These are phyloP conservation scores for Drosophila neutralis DNA, from an alignment of 2,888 invertebrate species.

Conservation along the genomic window DNA sequence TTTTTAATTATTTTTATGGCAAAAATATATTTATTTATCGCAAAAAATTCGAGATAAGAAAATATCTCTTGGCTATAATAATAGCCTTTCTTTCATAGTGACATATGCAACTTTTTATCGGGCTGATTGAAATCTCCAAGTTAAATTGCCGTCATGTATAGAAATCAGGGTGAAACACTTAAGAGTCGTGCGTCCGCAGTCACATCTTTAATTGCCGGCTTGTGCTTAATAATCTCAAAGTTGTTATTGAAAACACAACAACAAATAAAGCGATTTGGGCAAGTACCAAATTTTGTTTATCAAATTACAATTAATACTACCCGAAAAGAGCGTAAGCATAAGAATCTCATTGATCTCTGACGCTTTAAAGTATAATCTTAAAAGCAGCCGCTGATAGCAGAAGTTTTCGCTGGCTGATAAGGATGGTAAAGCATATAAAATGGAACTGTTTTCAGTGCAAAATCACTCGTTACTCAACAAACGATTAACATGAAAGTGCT, in stretches of 20 bases:
- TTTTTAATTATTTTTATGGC: neutral
- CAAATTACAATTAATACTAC: neutral
- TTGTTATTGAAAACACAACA: constrained; percentile 6
- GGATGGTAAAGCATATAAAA: constrained; percentile 28
- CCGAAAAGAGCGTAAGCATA: neutral
- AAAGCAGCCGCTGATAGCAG: constrained; percentile 16
- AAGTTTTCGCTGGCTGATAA: constrained; percentile 5
- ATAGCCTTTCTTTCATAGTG: neutral
- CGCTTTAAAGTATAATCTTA: neutral
- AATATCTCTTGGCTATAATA: neutral
- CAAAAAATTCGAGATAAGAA: neutral
- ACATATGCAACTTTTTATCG: neutral
- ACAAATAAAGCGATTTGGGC: constrained; percentile 2
- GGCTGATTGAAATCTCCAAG: neutral
- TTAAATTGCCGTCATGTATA: constrained; percentile 34
- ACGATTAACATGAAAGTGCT: constrained; percentile 69
- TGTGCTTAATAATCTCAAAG: constrained; percentile 31
- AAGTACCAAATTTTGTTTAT: constrained; percentile 2
- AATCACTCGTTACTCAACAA: constrained; percentile 49
- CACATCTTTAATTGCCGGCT: constrained; percentile 45
- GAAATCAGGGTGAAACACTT: constrained; percentile 37
- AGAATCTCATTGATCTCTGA: constrained; percentile 2
- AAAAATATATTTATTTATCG: neutral
- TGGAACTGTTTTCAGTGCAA: neutral
- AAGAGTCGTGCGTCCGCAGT: constrained; percentile 33